Evolutionary conservation across 2,888 invertebrate genomes (phyloP).

Genomic region (Melieria omissa): DNA sequence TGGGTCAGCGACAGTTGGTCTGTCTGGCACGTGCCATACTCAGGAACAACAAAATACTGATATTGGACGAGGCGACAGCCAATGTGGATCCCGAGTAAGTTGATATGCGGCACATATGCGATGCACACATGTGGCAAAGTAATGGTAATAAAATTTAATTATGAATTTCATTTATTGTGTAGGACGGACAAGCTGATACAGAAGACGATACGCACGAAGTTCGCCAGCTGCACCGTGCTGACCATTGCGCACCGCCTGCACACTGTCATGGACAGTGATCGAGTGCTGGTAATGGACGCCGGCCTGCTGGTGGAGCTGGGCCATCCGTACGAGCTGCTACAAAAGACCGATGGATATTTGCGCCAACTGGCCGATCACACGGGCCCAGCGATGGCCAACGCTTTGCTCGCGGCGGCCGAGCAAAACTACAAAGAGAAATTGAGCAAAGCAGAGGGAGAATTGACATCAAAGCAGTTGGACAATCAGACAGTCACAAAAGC

Average conservation of each 20-base stretch:
- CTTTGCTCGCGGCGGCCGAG: conserved; percentile 71
- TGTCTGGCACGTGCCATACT: conserved; percentile 89
- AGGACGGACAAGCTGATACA: conserved; percentile 89
- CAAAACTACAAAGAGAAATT: conserved; percentile 58
- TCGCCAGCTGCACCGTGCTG: conserved; percentile 84
- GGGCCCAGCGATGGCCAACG: conserved; percentile 71
- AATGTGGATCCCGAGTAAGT: conserved; percentile 87
- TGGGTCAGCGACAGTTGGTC: conserved; percentile 87
- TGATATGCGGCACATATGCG: background rate
- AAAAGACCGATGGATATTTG: conserved; percentile 71
- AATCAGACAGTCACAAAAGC: no score
- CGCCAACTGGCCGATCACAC: conserved; percentile 77
- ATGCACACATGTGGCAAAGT: background rate
- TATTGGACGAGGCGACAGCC: conserved; percentile 92
- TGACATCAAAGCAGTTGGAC: no score
- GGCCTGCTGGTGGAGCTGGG: conserved; percentile 80
- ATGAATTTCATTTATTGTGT: conserved; percentile 45
- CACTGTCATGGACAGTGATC: conserved; percentile 91
- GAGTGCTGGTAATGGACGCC: conserved; percentile 84
- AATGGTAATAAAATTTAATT: conserved; percentile 1
- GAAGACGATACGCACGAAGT: conserved; percentile 82
- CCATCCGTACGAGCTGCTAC: conserved; percentile 76
- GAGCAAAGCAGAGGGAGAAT: background rate
- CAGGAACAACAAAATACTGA: conserved; percentile 80
- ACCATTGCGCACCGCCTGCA: conserved; percentile 92